These are phyloP conservation scores for Daubentonia madagascariensis DNA, from an alignment of 2,113 vertebrate genomes.

Conservation along the genomic window DNA sequence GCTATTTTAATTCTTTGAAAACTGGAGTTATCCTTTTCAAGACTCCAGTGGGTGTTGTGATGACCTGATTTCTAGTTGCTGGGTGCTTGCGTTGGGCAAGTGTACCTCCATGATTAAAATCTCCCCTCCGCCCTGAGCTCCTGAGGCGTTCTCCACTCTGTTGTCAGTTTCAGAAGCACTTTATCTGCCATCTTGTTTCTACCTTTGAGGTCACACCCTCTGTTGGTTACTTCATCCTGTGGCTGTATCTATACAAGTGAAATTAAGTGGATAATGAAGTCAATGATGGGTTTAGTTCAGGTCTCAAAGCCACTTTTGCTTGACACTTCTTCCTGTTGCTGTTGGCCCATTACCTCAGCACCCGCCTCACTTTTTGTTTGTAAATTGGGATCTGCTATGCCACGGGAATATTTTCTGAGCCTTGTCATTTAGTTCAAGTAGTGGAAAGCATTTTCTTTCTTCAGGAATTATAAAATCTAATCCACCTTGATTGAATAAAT, in stretches of 20 bases:
- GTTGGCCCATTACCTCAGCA: not conserved
- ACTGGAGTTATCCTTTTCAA: conserved; percentile 9
- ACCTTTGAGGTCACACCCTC: not conserved
- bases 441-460: conserved; percentile 1
- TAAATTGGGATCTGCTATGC: not conserved
- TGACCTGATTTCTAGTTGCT: conserved; percentile 42
- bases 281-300: not conserved
- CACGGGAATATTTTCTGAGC: not conserved
- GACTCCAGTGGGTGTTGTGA: not conserved
- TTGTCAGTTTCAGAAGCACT: conserved; percentile 15
- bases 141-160: not conserved
- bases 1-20: conserved; percentile 56
- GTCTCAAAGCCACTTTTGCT: not conserved
- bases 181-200: conserved; percentile 56
- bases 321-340: not conserved
- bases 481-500: not conserved
- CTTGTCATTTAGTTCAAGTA: not conserved
- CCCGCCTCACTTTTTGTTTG: not conserved
- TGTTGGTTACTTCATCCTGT: conserved; percentile 24
- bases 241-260: conserved; percentile 25
- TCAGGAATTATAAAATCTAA: not conserved
- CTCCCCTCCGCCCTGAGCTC: not conserved
- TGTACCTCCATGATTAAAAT: not conserved
- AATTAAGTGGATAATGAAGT: conserved; percentile 37
- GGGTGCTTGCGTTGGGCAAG: not conserved